phyloP scores from a whole-genome alignment of 2,113 vertebrate species.

The Dendropsophus ebraccatus region DNA sequence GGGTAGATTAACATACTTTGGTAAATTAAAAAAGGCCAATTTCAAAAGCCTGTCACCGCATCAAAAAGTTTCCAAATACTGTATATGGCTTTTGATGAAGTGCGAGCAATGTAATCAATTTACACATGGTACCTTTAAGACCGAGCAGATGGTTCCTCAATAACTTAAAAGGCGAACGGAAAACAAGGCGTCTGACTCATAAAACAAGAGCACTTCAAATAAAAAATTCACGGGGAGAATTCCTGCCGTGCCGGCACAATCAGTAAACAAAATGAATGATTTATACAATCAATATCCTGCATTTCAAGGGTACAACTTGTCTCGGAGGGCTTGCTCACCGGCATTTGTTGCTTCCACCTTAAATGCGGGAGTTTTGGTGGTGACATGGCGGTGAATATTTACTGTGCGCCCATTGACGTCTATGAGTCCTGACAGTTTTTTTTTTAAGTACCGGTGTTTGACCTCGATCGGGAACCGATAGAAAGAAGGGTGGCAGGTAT shows the following conservation, averaged over 20 bases:
- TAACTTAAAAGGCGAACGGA: slow-evolving; percentile 28
- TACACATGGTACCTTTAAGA: slow-evolving; percentile 60
- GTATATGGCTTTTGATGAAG: slow-evolving; percentile 29
- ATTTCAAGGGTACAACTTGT: slow-evolving; percentile 33
- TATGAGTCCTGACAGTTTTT: not conserved
- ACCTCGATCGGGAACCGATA: not conserved
- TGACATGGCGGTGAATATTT: not conserved
- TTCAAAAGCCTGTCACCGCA: slow-evolving; percentile 55
- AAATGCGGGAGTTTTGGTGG: not conserved
- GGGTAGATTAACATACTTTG: slow-evolving; percentile 61
- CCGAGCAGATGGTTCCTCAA: slow-evolving; percentile 67
- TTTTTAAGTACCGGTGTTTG: not conserved
- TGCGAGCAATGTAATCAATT: slow-evolving; percentile 20
- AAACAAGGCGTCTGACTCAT: slow-evolving; percentile 1
- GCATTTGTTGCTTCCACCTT: slow-evolving; percentile 14
- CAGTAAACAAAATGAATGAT: slow-evolving; percentile 43
- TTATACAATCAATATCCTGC: slow-evolving; percentile 38
- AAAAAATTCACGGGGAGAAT: not conserved
- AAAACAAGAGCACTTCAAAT: slow-evolving; percentile 28
- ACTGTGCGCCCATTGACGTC: not conserved
- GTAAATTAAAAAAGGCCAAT: slow-evolving; percentile 60
- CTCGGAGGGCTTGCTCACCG: slow-evolving; percentile 21
- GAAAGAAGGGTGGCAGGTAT: not conserved
- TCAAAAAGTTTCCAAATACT: slow-evolving; percentile 28
- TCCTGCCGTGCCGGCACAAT: slow-evolving; percentile 29